Base-by-base conservation (phyloP, 2,113 vertebrate species). In the Entosphenus tridentatus region DNA sequence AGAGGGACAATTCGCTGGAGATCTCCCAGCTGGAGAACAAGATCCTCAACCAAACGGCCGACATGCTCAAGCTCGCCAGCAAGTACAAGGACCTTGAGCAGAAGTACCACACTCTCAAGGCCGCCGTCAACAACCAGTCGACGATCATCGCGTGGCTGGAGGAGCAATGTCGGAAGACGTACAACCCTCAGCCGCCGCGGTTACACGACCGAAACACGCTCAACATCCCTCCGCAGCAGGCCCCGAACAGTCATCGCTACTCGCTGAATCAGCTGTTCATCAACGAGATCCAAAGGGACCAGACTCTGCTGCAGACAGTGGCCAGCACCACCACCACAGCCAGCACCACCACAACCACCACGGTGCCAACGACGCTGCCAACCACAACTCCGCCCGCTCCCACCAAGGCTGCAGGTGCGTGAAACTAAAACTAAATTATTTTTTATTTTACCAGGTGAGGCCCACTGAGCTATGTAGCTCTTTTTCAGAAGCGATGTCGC, bases 71-170 rank as follows among this genome's bases (percentile, higher is more conserved):
- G 70, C 84, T 96, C 75, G 83, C 87, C 6, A 88, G 87, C 1
- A 82, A 83, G 67, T 98, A 96, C 79, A 88, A 83, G 75, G 89
- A 98, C 70, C 78, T 96, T 1, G 89, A 95, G 78, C 72, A 72
- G 12, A 87, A 88, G 70, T 98, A 88, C 0, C 81, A 87, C 3
- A 79, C 77, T 2, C 78, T 98, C 73, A 87, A 89, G 0, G 82
- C 85, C 17, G 81, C 90, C 59, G 90, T 96, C 62, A 96, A 98
- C 76, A 98, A 98, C 76, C 93, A 98, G 80, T 98, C 92, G 1
- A 74, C 86, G 70, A 82, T 85, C 5, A 96, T 98, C 76, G 76
- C 86, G 0, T 70, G 82, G 56, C 68, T 98, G 75, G 93, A 98
- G 73, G 89, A 96, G 67, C 89, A 91, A 76, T 98, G 93, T 74